These are phyloP conservation scores for Cynopterus sphinx DNA, from an alignment of 2,797 vertebrate genomes.

Conservation along the genomic window DNA sequence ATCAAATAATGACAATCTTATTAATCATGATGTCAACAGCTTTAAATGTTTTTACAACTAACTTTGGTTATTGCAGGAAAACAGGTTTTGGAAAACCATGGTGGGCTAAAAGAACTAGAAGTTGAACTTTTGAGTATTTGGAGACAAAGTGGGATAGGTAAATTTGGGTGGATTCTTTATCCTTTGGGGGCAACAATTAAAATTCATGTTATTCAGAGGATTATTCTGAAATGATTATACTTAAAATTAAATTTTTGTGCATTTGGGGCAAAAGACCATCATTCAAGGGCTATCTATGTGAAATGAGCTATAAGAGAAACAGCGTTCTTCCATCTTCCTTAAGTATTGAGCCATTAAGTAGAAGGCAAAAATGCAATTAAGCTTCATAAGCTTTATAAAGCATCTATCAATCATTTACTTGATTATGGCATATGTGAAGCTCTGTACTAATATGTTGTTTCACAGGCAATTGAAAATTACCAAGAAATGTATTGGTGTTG, in stretches of 20 bases:
- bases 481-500: background rate
- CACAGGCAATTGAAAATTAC: conserved; percentile 38
- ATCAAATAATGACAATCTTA: background rate
- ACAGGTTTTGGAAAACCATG: background rate
- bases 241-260: conserved; percentile 47
- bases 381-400: background rate
- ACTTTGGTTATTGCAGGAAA: background rate
- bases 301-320: conserved; percentile 27
- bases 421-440: background rate
- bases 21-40: background rate
- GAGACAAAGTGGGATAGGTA: background rate
- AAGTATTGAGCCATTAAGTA: background rate
- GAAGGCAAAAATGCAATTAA: conserved; percentile 23
- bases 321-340: background rate
- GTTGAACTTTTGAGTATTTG: background rate
- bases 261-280: background rate
- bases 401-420: background rate
- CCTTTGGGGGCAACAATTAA: background rate
- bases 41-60: conserved; percentile 15
- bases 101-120: background rate
- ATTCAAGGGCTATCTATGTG: background rate
- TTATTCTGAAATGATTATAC: conserved; percentile 13
- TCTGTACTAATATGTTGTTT: background rate
- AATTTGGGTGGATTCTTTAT: background rate
- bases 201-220: background rate